Evolutionary conservation across 1,140 invertebrate genomes (phyloP).

Genomic region (Phocides pigmalion): DNA sequence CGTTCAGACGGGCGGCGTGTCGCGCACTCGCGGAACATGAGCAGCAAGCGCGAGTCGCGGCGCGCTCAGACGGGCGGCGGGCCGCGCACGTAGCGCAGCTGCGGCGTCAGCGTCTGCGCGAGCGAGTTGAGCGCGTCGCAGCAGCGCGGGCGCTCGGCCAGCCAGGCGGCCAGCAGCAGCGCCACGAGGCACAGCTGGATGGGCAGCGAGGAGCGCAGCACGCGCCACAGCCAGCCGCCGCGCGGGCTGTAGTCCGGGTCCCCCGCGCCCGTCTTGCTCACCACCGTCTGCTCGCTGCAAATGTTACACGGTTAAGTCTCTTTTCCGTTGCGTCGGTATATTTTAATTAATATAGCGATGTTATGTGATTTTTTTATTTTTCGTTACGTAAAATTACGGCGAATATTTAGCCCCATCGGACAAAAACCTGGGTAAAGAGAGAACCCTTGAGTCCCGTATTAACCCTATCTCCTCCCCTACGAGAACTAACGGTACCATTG

Average conservation of each 20-base stretch:
- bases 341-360: no score
- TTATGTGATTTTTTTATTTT: no score
- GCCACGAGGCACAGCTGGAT: constrained; percentile 93
- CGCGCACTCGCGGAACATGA: background rate
- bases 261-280: constrained; percentile 62
- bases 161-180: constrained; percentile 91
- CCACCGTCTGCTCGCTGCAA: constrained; percentile 54
- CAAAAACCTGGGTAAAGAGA: no score
- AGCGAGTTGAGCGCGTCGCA: constrained; percentile 94
- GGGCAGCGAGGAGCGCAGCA: constrained; percentile 90
- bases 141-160: constrained; percentile 91
- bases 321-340: no score
- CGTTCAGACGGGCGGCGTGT: no score
- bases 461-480: no score
- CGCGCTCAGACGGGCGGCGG: constrained; percentile 91
- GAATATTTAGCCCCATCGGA: no score
- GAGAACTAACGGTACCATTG: no score
- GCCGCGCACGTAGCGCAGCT: constrained; percentile 92
- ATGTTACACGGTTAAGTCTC: no score
- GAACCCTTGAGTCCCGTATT: no score
- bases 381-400: no score
- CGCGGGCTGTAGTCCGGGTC: constrained; percentile 80
- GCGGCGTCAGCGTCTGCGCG: constrained; percentile 91
- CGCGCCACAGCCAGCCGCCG: constrained; percentile 89
- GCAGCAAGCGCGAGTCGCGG: constrained; percentile 12